These are phyloP conservation scores for Puntigrus tetrazona DNA, from an alignment of 2,113 vertebrate genomes.

Conservation along the genomic window DNA sequence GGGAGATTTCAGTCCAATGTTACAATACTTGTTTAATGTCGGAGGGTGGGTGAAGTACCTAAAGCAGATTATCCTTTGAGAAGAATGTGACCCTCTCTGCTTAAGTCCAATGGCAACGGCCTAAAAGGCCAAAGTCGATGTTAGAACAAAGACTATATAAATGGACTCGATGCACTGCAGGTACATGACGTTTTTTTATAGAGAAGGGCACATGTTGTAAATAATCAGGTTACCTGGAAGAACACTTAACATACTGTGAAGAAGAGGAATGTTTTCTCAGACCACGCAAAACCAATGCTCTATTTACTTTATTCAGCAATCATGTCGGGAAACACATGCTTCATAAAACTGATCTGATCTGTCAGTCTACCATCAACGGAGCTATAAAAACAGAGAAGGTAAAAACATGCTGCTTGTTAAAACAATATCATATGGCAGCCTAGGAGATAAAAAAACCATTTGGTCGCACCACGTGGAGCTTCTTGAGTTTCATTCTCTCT, in stretches of 20 bases:
- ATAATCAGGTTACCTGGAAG: background rate
- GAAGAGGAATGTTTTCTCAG: slow-evolving; percentile 6
- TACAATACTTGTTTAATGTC: slow-evolving; percentile 51
- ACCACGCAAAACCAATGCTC: background rate
- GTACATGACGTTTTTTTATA: slow-evolving; percentile 25
- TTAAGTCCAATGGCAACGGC: slow-evolving; percentile 42
- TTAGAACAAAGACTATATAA: slow-evolving; percentile 53
- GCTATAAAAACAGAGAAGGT: slow-evolving; percentile 39
- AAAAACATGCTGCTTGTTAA: slow-evolving; percentile 45
- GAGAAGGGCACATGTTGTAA: background rate
- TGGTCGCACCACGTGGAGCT: background rate
- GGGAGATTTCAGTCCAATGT: slow-evolving; percentile 61
- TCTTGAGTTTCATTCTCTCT: background rate
- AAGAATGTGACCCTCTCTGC: slow-evolving; percentile 70
- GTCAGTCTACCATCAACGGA: slow-evolving; percentile 26
- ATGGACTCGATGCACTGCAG: background rate
- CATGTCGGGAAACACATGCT: slow-evolving; percentile 25
- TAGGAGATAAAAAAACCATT: slow-evolving; percentile 5
- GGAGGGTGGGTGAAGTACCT: slow-evolving; percentile 48
- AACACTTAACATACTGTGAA: background rate
- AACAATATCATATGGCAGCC: slow-evolving; percentile 14
- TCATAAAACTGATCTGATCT: slow-evolving; percentile 17
- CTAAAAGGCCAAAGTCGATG: slow-evolving; percentile 41
- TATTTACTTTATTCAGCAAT: slow-evolving; percentile 54
- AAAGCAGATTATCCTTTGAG: slow-evolving; percentile 64